Conservation (phyloP, 2,797 vertebrate species). For the Erpetoichthys calabaricus region DNA sequence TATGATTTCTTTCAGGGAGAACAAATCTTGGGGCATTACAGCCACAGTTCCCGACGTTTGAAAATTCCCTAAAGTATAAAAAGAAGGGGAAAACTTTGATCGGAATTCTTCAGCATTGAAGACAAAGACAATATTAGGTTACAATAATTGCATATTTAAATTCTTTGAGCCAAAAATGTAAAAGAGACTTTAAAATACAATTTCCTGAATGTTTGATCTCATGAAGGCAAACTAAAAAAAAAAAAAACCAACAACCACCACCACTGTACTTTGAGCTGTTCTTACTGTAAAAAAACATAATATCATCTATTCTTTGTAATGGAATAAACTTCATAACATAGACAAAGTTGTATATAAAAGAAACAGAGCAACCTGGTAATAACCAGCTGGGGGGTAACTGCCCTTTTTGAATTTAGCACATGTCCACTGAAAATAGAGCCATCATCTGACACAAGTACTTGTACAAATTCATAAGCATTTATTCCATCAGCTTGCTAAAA, state of each 20-base stretch:
- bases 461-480: slow-evolving; percentile 47
- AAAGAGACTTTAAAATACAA: slow-evolving; percentile 43
- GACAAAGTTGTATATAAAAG: slow-evolving; percentile 11
- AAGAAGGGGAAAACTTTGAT: slow-evolving; percentile 99
- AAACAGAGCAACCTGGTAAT: slow-evolving; percentile 58
- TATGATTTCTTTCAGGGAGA: slow-evolving; percentile 99
- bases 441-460: slow-evolving; percentile 42
- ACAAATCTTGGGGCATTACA: slow-evolving; percentile 99
- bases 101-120: slow-evolving; percentile 99
- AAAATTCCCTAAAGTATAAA: slow-evolving; percentile 99
- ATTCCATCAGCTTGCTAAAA: slow-evolving; percentile 69
- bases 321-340: slow-evolving; percentile 33
- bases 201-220: slow-evolving; percentile 70
- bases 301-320: slow-evolving; percentile 39
- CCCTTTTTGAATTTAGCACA: slow-evolving; percentile 30
- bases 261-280: slow-evolving; percentile 32
- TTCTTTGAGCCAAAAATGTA: slow-evolving; percentile 64
- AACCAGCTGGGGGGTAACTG: slow-evolving; percentile 26
- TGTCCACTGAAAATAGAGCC: slow-evolving; percentile 16
- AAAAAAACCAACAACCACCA: background rate
- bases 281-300: slow-evolving; percentile 28
- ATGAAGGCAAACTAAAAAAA: slow-evolving; percentile 26
- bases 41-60: slow-evolving; percentile 99
- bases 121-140: slow-evolving; percentile 99
- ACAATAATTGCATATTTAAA: slow-evolving; percentile 78